Base-by-base conservation (phyloP, 2,797 vertebrate species). In the Harpagifer antarcticus region DNA sequence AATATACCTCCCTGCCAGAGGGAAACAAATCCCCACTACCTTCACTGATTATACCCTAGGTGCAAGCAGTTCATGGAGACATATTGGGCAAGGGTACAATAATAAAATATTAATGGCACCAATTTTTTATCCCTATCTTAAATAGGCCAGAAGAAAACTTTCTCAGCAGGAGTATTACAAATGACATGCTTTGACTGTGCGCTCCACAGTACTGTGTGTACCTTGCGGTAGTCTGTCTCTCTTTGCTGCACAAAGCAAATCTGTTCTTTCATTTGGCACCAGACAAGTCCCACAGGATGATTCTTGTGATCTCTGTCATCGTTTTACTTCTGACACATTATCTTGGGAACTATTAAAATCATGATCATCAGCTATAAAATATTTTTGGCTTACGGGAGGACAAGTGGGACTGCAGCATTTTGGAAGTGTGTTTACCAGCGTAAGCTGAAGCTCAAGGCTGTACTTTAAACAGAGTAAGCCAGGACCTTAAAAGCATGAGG, bases 1-100 rank as follows among this genome's bases (percentile, higher is more conserved):
- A 72, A 81, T 50, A 68, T 37, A 83, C 72, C 62, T 50, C 59
- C 37, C 19, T 79, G 64, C 74, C 76, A 69, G 45, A 75, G 76
- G 75, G 70, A 86, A 86, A 85, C 80, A 67, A 78, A 85, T 77
- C 65, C 75, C 80, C 52, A 49, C 62, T 42, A 68, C 55, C 76
- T 68, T 62, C 47, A 45, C 85, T 88, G 83, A 92, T 90, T 85
- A 85, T 72, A 84, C 71, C 80, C 78, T 74, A 71, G 68, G 62
- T 87, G 77, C 79, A 84, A 47, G 67, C 67, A 74, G 73, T 83
- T 86, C 79, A 86, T 57, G 60, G 83, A 88, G 77, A 84, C 74
- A 72, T 80, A 84, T 75, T 84, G 79, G 72, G 81, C 82, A 90
- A 90, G 86, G 90, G 73, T 81, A 82, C 86, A 87, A 88, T 80